A percentile compares a stretch with the other conserved stretches of the same genome.
phyloP scores from a whole-genome alignment of 2,797 vertebrate genomes.

The Rhinella marina region DNA sequence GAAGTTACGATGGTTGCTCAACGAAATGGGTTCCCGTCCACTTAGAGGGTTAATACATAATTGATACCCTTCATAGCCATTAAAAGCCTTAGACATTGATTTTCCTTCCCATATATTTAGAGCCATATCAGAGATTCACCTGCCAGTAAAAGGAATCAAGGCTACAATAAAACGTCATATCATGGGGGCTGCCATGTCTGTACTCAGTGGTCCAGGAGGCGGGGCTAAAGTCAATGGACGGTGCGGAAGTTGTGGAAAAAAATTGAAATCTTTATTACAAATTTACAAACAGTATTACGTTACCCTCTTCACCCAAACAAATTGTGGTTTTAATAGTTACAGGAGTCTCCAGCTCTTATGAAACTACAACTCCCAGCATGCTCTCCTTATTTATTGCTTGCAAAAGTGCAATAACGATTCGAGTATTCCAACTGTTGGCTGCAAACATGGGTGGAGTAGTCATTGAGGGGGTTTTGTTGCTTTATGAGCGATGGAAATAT shows the following conservation, averaged over 20 bases:
- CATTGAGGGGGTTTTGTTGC: background rate
- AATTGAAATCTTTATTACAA: too few relatives aligned
- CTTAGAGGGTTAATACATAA: slow-evolving; percentile 13
- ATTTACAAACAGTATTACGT: too few relatives aligned
- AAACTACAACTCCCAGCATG: too few relatives aligned
- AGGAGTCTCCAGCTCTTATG: too few relatives aligned
- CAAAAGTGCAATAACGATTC: background rate
- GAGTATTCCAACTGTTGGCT: background rate
- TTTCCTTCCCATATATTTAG: background rate
- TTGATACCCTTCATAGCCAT: background rate
- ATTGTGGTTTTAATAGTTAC: too few relatives aligned
- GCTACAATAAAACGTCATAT: background rate
- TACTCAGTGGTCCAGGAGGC: background rate
- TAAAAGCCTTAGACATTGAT: slow-evolving; percentile 11
- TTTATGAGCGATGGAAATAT: too few relatives aligned
- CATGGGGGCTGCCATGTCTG: background rate
- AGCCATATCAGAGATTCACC: background rate
- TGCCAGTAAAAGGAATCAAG: background rate
- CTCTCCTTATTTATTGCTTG: background rate
- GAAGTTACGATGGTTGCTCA: slow-evolving; percentile 27
- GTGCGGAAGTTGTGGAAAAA: background rate
- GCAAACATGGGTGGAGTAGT: background rate
- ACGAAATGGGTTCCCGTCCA: background rate
- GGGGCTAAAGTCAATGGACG: background rate
- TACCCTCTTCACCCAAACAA: too few relatives aligned